Evolutionary conservation across 2,113 vertebrate species (phyloP).

Genomic region (Neolamprologus brichardi): DNA sequence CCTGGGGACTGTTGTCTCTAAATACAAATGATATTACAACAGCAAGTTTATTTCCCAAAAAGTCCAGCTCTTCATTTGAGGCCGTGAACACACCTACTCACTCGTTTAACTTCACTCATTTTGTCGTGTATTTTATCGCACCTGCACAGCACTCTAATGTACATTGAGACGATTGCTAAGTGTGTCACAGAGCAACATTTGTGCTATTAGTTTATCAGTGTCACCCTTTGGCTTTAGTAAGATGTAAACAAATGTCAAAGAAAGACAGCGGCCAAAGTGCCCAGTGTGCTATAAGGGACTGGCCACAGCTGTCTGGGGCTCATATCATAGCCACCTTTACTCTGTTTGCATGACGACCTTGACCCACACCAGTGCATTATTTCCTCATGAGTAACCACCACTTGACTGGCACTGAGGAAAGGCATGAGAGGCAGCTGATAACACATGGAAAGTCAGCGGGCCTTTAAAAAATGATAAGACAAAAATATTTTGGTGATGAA

Average conservation of each 20-base stretch:
- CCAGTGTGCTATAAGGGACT: not conserved
- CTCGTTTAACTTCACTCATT: not conserved
- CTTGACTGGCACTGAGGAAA: constrained; percentile 41
- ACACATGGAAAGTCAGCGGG: constrained; percentile 43
- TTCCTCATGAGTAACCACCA: constrained; percentile 62
- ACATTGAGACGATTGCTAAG: not conserved
- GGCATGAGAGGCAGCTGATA: constrained; percentile 53
- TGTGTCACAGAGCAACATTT: not conserved
- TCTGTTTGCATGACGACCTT: constrained; percentile 36
- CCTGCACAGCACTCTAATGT: not conserved
- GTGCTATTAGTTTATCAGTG: not conserved
- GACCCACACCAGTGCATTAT: constrained; percentile 45
- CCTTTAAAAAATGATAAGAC: constrained; percentile 37
- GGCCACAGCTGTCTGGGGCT: constrained; percentile 31
- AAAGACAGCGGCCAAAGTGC: constrained; percentile 6
- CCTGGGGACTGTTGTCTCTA: not conserved
- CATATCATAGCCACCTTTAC: constrained; percentile 8
- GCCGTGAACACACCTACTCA: not conserved
- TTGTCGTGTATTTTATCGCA: not conserved
- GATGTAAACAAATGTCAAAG: constrained; percentile 14
- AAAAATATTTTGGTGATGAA: constrained; percentile 13
- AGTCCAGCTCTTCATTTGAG: not conserved
- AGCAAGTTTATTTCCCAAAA: not conserved
- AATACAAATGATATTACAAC: not conserved
- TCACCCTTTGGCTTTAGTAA: constrained; percentile 20